Conservation (phyloP, 2,113 vertebrate species). For the Tetrao urogallus region DNA sequence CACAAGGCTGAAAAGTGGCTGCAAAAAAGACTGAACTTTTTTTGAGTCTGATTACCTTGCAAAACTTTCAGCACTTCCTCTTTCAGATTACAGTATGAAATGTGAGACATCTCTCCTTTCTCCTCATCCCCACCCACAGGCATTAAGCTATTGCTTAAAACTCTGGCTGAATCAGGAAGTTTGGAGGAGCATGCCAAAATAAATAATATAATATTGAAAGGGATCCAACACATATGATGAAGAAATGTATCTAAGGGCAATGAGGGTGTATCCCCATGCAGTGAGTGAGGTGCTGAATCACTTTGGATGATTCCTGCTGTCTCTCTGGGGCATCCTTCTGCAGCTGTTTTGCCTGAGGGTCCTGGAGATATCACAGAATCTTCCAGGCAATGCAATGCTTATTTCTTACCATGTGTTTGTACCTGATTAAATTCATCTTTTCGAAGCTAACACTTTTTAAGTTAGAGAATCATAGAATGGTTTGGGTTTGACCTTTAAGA, state of each 20-base stretch:
- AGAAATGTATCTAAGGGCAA: background rate
- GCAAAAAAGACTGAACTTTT: background rate
- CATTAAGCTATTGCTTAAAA: slow-evolving; percentile 36
- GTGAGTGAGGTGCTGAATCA: background rate
- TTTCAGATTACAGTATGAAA: background rate
- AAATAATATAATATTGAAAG: background rate
- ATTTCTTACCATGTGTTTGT: background rate
- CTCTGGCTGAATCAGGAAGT: background rate
- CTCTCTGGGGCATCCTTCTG: background rate
- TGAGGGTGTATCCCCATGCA: background rate
- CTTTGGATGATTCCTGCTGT: background rate
- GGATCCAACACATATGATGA: background rate
- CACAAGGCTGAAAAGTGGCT: background rate
- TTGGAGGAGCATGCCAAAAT: background rate
- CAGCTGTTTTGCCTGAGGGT: background rate
- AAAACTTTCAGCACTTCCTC: slow-evolving; percentile 42
- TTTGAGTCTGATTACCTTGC: slow-evolving; percentile 6
- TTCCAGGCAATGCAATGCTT: background rate
- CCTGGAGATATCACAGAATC: background rate
- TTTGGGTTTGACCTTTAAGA: too few relatives aligned
- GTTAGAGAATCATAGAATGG: background rate
- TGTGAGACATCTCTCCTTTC: background rate
- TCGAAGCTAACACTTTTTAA: background rate
- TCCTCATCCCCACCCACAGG: background rate
- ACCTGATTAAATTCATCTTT: background rate